phyloP scores from a whole-genome alignment of 2,797 vertebrate genomes.

The Gallirallus australis region DNA sequence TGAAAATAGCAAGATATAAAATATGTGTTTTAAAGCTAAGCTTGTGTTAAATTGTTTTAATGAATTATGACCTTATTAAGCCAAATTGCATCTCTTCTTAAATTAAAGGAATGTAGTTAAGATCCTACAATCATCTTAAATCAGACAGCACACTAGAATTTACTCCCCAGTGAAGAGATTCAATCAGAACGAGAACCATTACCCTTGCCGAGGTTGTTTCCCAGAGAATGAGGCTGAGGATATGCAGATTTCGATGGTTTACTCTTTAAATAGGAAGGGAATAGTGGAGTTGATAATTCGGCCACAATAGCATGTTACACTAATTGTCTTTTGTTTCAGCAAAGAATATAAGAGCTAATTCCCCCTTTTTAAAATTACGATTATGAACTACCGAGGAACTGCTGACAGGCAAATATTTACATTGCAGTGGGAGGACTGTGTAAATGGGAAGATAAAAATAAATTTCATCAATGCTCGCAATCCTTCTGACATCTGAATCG shows the following conservation, averaged over 20 bases:
- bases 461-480: background rate
- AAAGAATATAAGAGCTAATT: background rate
- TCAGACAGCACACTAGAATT: constrained; percentile 26
- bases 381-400: constrained; percentile 5
- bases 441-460: constrained; percentile 16
- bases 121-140: constrained; percentile 9
- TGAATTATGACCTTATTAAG: constrained; percentile 4
- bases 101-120: constrained; percentile 23
- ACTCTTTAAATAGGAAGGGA: constrained; percentile 2
- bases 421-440: background rate
- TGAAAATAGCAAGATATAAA: background rate
- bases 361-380: background rate
- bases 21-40: background rate
- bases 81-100: background rate
- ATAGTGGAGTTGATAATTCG: background rate
- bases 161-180: background rate
- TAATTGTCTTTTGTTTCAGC: background rate
- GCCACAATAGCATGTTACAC: background rate
- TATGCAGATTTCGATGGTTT: background rate
- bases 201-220: background rate
- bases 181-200: constrained; percentile 18
- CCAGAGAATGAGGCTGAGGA: background rate
- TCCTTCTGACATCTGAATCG: background rate
- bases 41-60: background rate
- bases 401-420: constrained; percentile 40